phyloP scores from a whole-genome alignment of 2,113 vertebrate genomes.

The Corythaeola cristata region DNA sequence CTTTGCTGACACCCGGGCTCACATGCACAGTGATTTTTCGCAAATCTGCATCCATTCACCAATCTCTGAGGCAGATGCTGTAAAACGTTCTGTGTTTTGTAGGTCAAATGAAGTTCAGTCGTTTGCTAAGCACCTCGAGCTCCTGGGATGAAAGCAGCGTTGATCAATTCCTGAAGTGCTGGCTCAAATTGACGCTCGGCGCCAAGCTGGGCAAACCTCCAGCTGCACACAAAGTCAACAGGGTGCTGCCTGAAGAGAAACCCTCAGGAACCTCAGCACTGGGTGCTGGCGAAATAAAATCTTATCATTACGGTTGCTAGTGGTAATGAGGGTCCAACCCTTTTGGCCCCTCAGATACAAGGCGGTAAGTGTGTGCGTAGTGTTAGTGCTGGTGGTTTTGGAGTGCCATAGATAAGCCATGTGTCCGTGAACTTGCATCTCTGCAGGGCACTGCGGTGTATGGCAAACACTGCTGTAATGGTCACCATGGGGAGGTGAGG shows the following conservation, averaged over 20 bases:
- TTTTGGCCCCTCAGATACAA: neutral
- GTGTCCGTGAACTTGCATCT: neutral
- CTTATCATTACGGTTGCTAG: neutral
- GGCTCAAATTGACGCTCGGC: neutral
- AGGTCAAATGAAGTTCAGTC: neutral
- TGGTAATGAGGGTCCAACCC: neutral
- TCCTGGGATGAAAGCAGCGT: neutral
- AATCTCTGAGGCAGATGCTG: neutral
- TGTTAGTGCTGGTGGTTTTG: neutral
- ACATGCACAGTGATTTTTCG: neutral
- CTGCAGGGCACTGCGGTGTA: neutral
- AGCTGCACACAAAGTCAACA: neutral
- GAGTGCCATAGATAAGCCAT: neutral
- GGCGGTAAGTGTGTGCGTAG: fast-evolving
- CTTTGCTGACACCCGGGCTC: neutral
- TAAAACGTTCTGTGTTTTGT: neutral
- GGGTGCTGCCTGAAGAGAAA: neutral
- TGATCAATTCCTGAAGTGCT: neutral
- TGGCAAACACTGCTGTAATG: neutral
- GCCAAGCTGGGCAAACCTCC: neutral
- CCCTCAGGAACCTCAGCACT: neutral
- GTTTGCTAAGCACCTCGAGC: neutral
- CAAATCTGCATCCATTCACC: neutral
- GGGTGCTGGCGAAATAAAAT: neutral
- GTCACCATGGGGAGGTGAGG: neutral